phyloP scores from a whole-genome alignment of 2,113 vertebrate species.

The Aphyosemion australe region DNA sequence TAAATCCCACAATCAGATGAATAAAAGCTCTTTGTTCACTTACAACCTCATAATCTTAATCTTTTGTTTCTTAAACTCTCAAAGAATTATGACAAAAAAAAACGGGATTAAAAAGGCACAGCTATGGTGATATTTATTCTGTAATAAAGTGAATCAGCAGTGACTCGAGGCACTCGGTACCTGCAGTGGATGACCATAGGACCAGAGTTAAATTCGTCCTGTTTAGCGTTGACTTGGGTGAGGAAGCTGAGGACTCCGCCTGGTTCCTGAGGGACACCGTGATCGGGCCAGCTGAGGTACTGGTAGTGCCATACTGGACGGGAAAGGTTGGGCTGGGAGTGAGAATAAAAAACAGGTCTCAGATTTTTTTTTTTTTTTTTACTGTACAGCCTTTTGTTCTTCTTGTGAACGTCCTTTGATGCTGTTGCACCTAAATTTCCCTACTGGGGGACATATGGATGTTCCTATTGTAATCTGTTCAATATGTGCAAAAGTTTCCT shows the following conservation, averaged over 20 bases:
- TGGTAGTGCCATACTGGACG: slow-evolving; percentile 94
- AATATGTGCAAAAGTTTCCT: too few species aligned
- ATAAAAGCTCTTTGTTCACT: slow-evolving; percentile 37
- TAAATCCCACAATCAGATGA: slow-evolving; percentile 51
- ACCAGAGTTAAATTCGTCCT: slow-evolving; percentile 79
- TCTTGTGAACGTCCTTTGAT: too few species aligned
- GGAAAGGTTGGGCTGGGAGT: slow-evolving; percentile 66
- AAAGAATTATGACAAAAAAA: background rate
- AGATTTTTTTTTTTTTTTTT: too few species aligned
- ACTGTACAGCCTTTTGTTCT: too few species aligned
- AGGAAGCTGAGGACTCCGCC: slow-evolving; percentile 93
- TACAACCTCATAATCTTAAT: slow-evolving; percentile 44
- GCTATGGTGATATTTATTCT: too few species aligned
- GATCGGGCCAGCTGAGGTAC: slow-evolving; percentile 97
- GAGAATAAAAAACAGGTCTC: background rate
- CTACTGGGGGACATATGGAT: too few species aligned
- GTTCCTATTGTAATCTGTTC: too few species aligned
- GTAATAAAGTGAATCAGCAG: too few species aligned
- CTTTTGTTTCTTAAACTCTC: slow-evolving; percentile 30
- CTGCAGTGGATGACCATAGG: slow-evolving; percentile 96
- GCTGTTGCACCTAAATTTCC: too few species aligned
- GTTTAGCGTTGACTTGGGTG: slow-evolving; percentile 87
- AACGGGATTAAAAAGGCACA: background rate
- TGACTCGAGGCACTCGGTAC: slow-evolving; percentile 61
- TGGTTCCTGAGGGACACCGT: slow-evolving; percentile 90